These are phyloP conservation scores for Pseudochirops cupreus DNA, from an alignment of 2,797 vertebrate genomes.

Conservation along the genomic window DNA sequence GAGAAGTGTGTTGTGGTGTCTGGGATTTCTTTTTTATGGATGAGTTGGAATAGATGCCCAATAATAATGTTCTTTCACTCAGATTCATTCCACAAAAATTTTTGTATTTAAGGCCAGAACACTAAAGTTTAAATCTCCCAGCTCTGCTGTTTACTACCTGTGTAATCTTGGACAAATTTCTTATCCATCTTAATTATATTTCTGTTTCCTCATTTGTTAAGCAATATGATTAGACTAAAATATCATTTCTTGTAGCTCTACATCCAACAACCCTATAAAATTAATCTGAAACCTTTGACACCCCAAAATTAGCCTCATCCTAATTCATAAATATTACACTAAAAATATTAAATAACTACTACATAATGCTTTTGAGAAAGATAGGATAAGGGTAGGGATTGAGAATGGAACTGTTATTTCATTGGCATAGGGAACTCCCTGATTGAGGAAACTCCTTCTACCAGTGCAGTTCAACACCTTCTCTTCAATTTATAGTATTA, in stretches of 20 bases:
- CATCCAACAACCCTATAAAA: not conserved
- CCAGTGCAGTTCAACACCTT: not conserved
- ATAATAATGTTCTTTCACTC: not conserved
- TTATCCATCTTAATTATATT: not conserved
- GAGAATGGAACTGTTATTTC: not conserved
- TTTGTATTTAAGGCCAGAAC: not conserved
- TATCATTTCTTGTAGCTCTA: not conserved
- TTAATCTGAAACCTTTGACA: not conserved
- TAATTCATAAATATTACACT: not conserved
- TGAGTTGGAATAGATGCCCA: not conserved
- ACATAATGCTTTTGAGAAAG: not conserved
- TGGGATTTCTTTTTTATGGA: not conserved
- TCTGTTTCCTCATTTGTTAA: not conserved
- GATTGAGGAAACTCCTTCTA: not conserved
- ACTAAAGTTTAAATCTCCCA: not conserved
- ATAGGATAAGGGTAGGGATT: not conserved
- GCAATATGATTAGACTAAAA: not conserved
- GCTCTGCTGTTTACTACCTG: not conserved
- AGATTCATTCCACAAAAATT: not conserved
- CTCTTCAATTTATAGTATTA: not conserved
- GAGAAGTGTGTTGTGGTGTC: not conserved
- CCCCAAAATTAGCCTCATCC: not conserved
- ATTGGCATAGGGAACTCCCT: not conserved
- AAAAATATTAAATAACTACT: not conserved
- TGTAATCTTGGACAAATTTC: not conserved